Conservation (phyloP, 2,888 invertebrate species). For the Hoplodrina blanda region DNA sequence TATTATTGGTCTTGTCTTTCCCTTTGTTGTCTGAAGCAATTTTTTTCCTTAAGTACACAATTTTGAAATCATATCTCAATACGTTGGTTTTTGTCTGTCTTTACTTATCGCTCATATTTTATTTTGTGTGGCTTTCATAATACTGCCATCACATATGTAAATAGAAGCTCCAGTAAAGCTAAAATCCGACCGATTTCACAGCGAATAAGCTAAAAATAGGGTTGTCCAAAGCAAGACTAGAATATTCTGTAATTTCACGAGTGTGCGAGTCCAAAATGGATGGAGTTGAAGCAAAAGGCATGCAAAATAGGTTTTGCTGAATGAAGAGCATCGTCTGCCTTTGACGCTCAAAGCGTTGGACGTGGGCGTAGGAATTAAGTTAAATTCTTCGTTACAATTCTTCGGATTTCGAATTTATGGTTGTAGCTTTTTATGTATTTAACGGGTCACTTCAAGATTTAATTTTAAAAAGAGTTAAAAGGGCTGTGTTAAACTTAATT, state of each 20-base stretch:
- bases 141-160: constrained; percentile 44
- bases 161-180: constrained; percentile 46
- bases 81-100: neutral
- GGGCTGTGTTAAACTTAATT: constrained; percentile 1
- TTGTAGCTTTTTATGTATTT: constrained; percentile 2
- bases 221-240: constrained; percentile 16
- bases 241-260: constrained; percentile 20
- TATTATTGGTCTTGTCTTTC: too few relatives aligned
- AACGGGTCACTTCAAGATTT: neutral
- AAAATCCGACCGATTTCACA: constrained; percentile 49
- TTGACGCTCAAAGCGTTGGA: constrained; percentile 34
- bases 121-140: neutral
- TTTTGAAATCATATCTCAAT: neutral
- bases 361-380: constrained; percentile 24
- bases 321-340: constrained; percentile 15
- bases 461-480: constrained; percentile 10
- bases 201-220: constrained; percentile 50
- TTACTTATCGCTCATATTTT: neutral
- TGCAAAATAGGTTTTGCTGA: constrained; percentile 35
- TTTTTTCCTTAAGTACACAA: neutral
- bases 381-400: constrained; percentile 10
- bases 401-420: constrained; percentile 13
- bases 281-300: constrained; percentile 21
- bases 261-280: constrained; percentile 4
- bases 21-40: neutral